Base-by-base conservation (phyloP, 35 echinoderm and acorn worm species). In the Lytechinus pictus region DNA sequence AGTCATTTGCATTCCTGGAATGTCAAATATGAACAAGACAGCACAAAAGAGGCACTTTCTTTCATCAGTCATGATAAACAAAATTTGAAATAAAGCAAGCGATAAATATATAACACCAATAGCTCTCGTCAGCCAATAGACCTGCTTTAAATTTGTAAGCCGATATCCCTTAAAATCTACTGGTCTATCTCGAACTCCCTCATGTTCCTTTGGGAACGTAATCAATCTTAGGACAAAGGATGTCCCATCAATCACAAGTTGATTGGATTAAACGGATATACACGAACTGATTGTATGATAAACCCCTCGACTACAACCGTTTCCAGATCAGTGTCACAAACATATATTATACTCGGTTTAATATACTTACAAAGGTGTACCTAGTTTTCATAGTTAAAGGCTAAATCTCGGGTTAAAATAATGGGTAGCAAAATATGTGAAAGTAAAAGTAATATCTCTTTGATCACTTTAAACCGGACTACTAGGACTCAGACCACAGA, bases 21-120 rank as follows among this genome's bases (percentile, higher is more conserved):
- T 79, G 66, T 79, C 19, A 79, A 79, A 79, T 79, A 79, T 24
- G n/a, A 79, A 79, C 66, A 79, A 79, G 66, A 79, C 66, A 79
- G 19, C 66, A 79, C 66, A 79, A 79, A 79, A 79, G 66, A 79
- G 66, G 66, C 66, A 79, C 66, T 79, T 79, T 79, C 66, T 14
- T 79, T 79, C 66, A 44, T 44, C 33, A 44, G 33, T 44, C 33
- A 79, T 79, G 66, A 79, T 7, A 24, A 4, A 7, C 66, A 79
- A 79, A 16, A 24, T 79, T 24, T 24, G 21, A 24, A 24, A 24
- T 16, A 79, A 19, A 79, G 66, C 19, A 7, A 79, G 57, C 16
- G 14, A 79, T 79, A 79, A 5, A 79, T 7, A 24, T n/a, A n/a
- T 7, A 79, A 79, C 11, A 71, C 6, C 4, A 1, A 71, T 4